Evolutionary conservation across 2,113 vertebrate species (phyloP), one percentile per base, ranked within the genome.

Genomic region (Heterocephalus glaber): DNA sequence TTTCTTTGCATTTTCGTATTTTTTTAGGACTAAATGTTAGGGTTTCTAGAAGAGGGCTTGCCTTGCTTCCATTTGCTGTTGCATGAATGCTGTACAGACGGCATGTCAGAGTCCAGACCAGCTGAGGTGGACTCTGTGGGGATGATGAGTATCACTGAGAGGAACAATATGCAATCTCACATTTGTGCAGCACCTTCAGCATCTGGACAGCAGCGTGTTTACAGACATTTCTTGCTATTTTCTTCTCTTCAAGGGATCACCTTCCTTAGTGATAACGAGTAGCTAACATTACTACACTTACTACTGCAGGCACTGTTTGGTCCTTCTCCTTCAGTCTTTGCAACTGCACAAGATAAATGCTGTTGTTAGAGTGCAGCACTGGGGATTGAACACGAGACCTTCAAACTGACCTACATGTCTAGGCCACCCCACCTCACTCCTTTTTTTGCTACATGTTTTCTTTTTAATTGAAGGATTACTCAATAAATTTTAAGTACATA

Each of bases 1-100:
- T 92, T 90, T 80, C 56, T 92, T 49, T 74, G 33, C 70, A 33
- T 90, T 89, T 95, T 61, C 82, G 20, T 56, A 17, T 66, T 79
- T 84, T 84, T 84, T 86, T 82, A 68, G 56, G 20, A 95, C 20
- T 63, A 41, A 96, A 72, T 77, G 47, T 56, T 87, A 85, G 28
- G 22, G 65, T 88, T 94, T 94, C 89, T 95, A 0, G 19, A 79
- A 95, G 52, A 85, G 60, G 47, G 49, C n/a, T 83, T 90, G 26
- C n/a, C 52, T 52, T 85, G n/a, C 33, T 60, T 79, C 77, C 16
- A 3, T 20, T 81, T 90, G 72, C 60, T 84, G 4, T 86, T 30
- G 26, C 83, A 7, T 7, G 14, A 16, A 9, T 84, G 68, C 30
- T 5, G 60, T 74, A 35, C 0, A 54, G 38, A 17, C 5, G 26